Evolutionary conservation across 1,140 invertebrate species (phyloP).

Genomic region (Meteorus sp.): DNA sequence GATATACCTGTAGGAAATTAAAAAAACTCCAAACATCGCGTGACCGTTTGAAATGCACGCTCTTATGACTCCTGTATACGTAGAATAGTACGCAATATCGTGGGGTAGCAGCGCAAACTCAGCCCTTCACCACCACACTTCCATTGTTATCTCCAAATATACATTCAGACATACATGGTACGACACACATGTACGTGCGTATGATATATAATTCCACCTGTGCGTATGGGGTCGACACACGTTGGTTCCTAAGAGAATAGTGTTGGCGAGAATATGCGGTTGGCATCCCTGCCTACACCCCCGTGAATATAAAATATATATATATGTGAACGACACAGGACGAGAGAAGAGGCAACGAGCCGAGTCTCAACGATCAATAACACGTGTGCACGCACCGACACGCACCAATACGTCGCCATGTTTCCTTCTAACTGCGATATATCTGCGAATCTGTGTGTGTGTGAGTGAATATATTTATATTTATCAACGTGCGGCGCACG

Average conservation of each 20-base stretch:
- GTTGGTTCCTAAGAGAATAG: slow-evolving; percentile 41
- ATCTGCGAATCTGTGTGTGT: no score
- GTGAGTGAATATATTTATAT: no score
- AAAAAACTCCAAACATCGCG: slow-evolving; percentile 11
- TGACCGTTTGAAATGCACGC: slow-evolving; percentile 9
- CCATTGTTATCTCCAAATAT: background rate
- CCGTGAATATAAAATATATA: background rate
- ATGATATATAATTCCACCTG: slow-evolving; percentile 1
- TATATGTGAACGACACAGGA: background rate
- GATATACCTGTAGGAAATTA: background rate
- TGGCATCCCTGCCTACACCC: slow-evolving; percentile 41
- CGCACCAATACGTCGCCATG: slow-evolving; percentile 18
- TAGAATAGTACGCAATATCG: background rate
- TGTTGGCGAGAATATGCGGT: slow-evolving; percentile 52
- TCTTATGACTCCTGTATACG: background rate
- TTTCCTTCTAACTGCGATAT: slow-evolving; percentile 8
- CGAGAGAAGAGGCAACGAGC: slow-evolving; percentile 32
- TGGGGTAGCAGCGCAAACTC: background rate
- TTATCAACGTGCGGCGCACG: slow-evolving; percentile 38
- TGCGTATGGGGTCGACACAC: background rate
- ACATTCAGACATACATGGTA: background rate
- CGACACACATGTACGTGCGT: background rate
- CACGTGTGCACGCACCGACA: slow-evolving; percentile 56
- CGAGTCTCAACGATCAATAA: slow-evolving; percentile 52
- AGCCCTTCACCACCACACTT: background rate